A percentile compares a stretch with the other conserved stretches of the same genome.
Conservation (phyloP, 2,797 vertebrate species). For the Pitangus sulphuratus region DNA sequence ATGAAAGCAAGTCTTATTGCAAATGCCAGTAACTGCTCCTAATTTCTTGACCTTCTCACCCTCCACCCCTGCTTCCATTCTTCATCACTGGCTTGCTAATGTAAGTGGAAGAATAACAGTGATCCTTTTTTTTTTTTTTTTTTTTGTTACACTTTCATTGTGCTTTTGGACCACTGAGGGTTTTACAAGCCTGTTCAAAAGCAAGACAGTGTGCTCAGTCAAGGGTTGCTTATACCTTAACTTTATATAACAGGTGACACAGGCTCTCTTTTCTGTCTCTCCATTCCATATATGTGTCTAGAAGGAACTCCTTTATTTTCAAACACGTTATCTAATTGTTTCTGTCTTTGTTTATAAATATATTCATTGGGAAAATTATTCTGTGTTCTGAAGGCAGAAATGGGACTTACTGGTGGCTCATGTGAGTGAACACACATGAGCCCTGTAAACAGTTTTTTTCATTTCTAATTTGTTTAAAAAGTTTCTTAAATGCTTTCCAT, state of each 20-base stretch:
- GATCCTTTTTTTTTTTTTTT: background rate
- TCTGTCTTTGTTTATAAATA: background rate
- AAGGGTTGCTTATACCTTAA: background rate
- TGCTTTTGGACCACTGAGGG: background rate
- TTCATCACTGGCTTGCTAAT: background rate
- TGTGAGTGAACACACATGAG: background rate
- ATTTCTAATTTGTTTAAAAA: constrained; percentile 21
- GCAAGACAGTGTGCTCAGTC: background rate
- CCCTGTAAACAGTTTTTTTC: background rate
- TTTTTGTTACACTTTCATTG: background rate
- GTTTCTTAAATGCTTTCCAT: background rate
- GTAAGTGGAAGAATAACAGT: background rate
- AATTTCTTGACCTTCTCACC: background rate
- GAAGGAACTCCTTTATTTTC: background rate
- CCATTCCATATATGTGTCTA: background rate
- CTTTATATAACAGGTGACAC: background rate
- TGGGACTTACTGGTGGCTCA: background rate
- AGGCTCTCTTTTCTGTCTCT: background rate
- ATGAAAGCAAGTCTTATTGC: background rate
- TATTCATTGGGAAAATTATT: background rate
- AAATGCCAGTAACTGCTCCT: background rate
- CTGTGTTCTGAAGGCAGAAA: constrained; percentile 13
- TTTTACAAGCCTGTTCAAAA: background rate
- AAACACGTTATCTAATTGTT: background rate
- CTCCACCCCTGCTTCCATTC: accelerated